A percentile compares a stretch with the other conserved stretches of the same genome.
phyloP scores from a whole-genome alignment of 1,140 invertebrate genomes.

The Drosophila bifasciata region DNA sequence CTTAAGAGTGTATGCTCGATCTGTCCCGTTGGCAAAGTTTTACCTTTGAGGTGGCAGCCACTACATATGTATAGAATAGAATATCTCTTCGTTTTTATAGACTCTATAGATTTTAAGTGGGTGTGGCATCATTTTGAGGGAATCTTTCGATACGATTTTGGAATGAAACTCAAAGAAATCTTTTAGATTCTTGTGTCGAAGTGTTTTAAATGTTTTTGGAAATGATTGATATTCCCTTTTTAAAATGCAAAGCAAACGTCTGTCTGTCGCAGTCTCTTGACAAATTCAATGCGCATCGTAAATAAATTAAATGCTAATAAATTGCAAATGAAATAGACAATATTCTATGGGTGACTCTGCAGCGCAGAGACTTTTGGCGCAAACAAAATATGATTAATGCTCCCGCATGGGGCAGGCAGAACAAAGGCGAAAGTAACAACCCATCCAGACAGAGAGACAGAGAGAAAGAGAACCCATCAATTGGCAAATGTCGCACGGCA shows the following conservation, averaged over 20 bases:
- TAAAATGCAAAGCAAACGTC: conserved; percentile 39
- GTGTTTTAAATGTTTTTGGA: not conserved
- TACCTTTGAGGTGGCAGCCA: conserved; percentile 76
- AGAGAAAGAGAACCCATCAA: conserved; percentile 42
- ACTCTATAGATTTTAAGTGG: conserved; percentile 40
- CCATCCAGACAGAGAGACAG: conserved; percentile 11
- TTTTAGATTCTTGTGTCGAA: not conserved
- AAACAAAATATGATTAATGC: conserved; percentile 70
- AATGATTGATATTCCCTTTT: not conserved
- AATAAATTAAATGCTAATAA: conserved; percentile 73
- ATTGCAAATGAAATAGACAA: conserved; percentile 56
- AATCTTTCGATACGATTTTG: conserved; percentile 15
- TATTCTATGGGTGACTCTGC: not conserved
- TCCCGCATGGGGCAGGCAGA: conserved; percentile 47
- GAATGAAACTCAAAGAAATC: conserved; percentile 1
- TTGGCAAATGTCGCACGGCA: conserved; percentile 65
- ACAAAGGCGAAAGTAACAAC: conserved; percentile 30
- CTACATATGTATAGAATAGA: conserved; percentile 24
- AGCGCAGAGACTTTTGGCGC: conserved; percentile 29
- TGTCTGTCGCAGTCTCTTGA: conserved; percentile 14
- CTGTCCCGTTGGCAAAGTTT: conserved; percentile 53
- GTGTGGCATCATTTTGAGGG: conserved; percentile 15
- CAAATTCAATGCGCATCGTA: conserved; percentile 28
- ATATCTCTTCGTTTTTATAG: conserved; percentile 26
- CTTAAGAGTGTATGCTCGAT: conserved; percentile 6